Evolutionary conservation across 2,113 vertebrate species (phyloP).

Genomic region (Rhinogobius similis): DNA sequence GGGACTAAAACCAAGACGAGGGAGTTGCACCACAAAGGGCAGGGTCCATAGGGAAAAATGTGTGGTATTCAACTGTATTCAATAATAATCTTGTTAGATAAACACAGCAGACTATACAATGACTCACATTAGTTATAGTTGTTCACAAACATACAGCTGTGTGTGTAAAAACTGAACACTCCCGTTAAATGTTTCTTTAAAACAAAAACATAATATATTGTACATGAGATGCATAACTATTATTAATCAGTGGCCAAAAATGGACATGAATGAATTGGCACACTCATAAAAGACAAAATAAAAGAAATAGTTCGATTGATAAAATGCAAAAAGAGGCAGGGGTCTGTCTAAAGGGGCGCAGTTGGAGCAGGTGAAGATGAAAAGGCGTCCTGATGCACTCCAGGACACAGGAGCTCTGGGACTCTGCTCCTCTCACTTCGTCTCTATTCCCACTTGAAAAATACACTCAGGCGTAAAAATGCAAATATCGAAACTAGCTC

Average conservation of each 20-base stretch:
- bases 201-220: no score
- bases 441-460: slow-evolving; percentile 71
- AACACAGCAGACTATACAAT: not conserved
- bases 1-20: slow-evolving; percentile 22
- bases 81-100: not conserved
- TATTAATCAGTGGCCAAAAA: no score
- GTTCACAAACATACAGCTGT: no score
- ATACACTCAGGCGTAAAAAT: slow-evolving; percentile 70
- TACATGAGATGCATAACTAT: no score
- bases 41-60: slow-evolving; percentile 9
- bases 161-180: no score
- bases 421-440: slow-evolving; percentile 56
- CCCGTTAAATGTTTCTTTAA: no score
- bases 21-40: slow-evolving; percentile 16
- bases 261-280: not conserved
- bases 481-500: slow-evolving; percentile 64
- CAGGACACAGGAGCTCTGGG: slow-evolving; percentile 61
- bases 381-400: slow-evolving; percentile 69
- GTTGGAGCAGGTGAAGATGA: slow-evolving; percentile 64
- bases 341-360: slow-evolving; percentile 36
- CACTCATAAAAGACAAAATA: not conserved
- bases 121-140: not conserved
- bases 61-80: not conserved
- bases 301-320: not conserved
- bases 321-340: slow-evolving; percentile 3